Evolutionary conservation across 2,113 vertebrate species (phyloP), one percentile per base, ranked within the genome.

Genomic region (Pterophyllum scalare): DNA sequence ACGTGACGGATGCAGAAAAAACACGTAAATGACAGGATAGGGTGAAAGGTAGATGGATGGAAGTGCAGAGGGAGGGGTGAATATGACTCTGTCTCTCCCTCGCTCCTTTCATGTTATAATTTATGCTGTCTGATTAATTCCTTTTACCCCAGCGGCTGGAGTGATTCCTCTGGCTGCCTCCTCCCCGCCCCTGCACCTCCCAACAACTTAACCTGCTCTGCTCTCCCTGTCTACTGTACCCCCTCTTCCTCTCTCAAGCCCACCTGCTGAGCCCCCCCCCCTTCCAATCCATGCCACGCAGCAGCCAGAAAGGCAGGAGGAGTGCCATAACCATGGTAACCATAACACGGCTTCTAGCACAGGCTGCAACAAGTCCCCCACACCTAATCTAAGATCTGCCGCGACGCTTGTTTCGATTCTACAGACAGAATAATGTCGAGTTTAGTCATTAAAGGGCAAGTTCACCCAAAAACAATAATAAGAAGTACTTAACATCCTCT

Each of bases 91-190:
- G 10, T 87, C 70, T 84, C 67, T 70, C 31, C 61, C 67, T 59
- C 38, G 74, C 54, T 88, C 35, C 94, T 95, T 96, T 95, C 92
- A 95, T 95, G 91, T 95, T 75, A 54, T 94, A 94, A 95, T 95
- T 87, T 94, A 94, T 94, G 95, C 94, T 59, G 65, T 93, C 89
- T 92, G 93, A 93, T 95, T 95, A 95, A 95, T 94, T 94, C 92
- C 82, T 88, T 88, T 83, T 89, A 81, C 87, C 90, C 89, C 91
- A 89, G 90, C 84, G 91, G 91, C 89, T 92, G 87, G 82, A 85
- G 84, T 24, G 88, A 91, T 93, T 88, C 83, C 87, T 87, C 77
- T 82, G 75, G 88, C 91, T 90, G 87, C 84, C 75, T 84, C 81
- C 90, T 80, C 88, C 85, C 77, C 24, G 13, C 62, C 46, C n/a